Percentiles rank a stretch among this genome's conserved stretches.
Evolutionary conservation across 2,888 invertebrate genomes (phyloP).

Genomic region (Chymomyza fuscimana): DNA sequence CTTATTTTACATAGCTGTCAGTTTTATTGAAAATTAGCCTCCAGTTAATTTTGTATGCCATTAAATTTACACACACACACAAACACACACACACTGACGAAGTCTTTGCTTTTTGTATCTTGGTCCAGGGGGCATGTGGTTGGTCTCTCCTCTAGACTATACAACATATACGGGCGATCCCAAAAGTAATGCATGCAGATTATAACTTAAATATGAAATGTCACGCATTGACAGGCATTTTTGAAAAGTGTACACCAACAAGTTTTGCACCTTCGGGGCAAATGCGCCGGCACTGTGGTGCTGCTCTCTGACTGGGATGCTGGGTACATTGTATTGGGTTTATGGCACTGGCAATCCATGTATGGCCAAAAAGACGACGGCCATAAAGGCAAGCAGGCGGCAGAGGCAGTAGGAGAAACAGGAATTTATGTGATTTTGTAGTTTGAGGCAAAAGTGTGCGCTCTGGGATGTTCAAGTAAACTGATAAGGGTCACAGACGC

Average conservation of each 20-base stretch:
- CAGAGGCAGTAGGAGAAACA: constrained; percentile 28
- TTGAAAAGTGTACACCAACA: constrained; percentile 71
- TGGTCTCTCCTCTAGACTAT: constrained; percentile 1
- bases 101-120: constrained; percentile 15
- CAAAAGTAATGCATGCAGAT: constrained; percentile 72
- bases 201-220: constrained; percentile 76
- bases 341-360: constrained; percentile 40
- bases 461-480: constrained; percentile 54
- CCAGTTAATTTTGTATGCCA: constrained; percentile 70
- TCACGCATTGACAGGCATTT: constrained; percentile 75
- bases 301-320: constrained; percentile 41
- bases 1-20: constrained; percentile 64
- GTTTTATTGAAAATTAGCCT: constrained; percentile 74
- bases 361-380: constrained; percentile 29
- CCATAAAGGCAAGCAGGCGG: constrained; percentile 15
- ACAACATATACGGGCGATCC: constrained; percentile 21
- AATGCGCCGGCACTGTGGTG: constrained; percentile 49
- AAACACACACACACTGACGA: constrained; percentile 3
- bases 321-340: constrained; percentile 23
- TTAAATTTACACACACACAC: constrained; percentile 59
- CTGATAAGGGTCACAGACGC: constrained; percentile 63
- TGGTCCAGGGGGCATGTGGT: not conserved
- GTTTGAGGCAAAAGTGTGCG: constrained; percentile 61
- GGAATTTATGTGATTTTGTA: constrained; percentile 52
- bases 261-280: constrained; percentile 63